Base-by-base conservation (phyloP, 2,888 invertebrate species). In the Chesias legatella region DNA sequence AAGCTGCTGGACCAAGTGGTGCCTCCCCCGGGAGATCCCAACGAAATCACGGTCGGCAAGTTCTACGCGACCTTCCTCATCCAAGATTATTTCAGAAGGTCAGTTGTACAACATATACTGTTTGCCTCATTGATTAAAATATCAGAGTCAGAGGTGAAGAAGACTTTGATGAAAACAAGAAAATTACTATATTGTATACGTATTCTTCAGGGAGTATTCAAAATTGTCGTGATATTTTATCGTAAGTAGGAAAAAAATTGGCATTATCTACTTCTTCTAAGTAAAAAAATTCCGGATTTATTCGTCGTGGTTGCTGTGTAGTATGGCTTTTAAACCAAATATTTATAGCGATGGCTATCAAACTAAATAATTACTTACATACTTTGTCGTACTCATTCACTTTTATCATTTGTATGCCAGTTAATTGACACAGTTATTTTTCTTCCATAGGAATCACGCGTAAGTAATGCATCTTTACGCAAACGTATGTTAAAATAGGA, bases 1-100 rank as follows among this genome's bases (percentile, higher is more conserved):
- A 97, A 97, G 77, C 90, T 99, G 37, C 83, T 99, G 56, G 99
- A 99, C 79, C 98, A 99, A 90, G 98, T 99, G 25, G 98, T 99
- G 1, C 99, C 99, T 13, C 99, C 99, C 0, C 98, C 99, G 0
- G 99, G 98, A 67, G 97, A 97, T 53, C 99, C 99, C 70, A 99
- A 99, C 74, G 99, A 99, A 82, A 98, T 99, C 31, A 99, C 99
- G 0, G 99, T 99, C 6, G 99, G 99, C 42, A 99, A 99, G 85
- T 99, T 99, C 88, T 99, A 99, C 83, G 99, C 99, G 29, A 99
- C 99, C n/a, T 99, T 99, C 90, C 93, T 99, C 20, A 99, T 99
- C 68, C 99, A 99, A 86, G 99, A 99, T 81, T 99, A 99, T 84
- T 99, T 99, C 86, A 92, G 99, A 62, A 92, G 99, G 86, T 85